Conservation (phyloP, 2,113 vertebrate species). For the Eulemur rufifrons region DNA sequence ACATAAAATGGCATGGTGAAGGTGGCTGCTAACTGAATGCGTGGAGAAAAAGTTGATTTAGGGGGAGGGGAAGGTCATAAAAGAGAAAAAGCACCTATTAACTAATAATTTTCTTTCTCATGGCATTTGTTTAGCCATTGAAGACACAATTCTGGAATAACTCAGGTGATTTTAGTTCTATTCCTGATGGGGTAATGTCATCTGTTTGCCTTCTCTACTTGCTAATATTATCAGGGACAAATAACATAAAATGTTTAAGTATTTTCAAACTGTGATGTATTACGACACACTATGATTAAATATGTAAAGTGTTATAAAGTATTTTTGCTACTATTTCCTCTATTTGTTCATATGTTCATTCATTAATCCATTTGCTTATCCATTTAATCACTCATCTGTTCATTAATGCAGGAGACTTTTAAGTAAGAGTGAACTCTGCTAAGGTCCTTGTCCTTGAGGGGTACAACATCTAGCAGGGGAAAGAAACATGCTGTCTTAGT, state of each 20-base stretch:
- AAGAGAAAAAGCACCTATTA: neutral
- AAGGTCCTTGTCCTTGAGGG: neutral
- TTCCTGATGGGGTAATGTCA: neutral
- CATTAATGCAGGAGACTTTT: neutral
- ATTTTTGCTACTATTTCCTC: neutral
- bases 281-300: neutral
- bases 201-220: neutral
- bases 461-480: neutral
- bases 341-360: neutral
- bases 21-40: conserved; percentile 60
- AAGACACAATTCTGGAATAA: conserved; percentile 27
- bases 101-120: neutral
- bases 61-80: neutral
- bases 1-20: conserved; percentile 57
- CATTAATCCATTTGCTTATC: neutral
- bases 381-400: neutral
- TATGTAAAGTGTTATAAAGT: neutral
- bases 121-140: neutral
- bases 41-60: conserved; percentile 26
- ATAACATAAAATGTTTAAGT: neutral
- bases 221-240: neutral
- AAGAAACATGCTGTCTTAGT: neutral
- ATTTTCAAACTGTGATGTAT: neutral
- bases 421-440: neutral
- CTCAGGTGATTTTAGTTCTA: neutral